Conservation (phyloP, 2,797 vertebrate genomes). For the Platyrinchus mystaceus region DNA sequence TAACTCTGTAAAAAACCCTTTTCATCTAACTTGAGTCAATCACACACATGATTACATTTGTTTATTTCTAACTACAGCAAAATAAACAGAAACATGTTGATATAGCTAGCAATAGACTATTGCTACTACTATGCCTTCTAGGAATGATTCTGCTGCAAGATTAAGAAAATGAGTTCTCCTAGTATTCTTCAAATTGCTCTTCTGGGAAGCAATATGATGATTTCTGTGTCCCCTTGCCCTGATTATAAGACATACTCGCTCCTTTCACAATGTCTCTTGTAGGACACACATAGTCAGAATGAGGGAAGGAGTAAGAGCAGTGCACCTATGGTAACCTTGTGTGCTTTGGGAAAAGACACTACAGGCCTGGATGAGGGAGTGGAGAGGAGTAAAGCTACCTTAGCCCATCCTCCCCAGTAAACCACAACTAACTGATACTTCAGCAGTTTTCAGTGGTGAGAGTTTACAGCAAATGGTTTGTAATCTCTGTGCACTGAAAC, state of each 20-base stretch:
- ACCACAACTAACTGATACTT: not conserved
- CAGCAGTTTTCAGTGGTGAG: not conserved
- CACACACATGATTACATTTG: not conserved
- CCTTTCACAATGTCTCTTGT: not conserved
- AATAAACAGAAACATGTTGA: not conserved
- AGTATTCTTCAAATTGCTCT: not conserved
- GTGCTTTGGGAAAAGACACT: not conserved
- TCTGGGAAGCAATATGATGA: not conserved
- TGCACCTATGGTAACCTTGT: too few species aligned
- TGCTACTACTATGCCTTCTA: not conserved
- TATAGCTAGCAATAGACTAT: not conserved
- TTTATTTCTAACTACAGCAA: not conserved
- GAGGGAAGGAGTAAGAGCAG: not conserved
- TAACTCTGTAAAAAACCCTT: not conserved
- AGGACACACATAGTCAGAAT: fast-evolving
- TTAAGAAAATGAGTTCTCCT: not conserved
- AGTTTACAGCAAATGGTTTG: not conserved
- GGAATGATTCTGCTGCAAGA: not conserved
- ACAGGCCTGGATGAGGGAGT: not conserved
- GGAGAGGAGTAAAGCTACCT: not conserved
- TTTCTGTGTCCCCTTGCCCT: not conserved
- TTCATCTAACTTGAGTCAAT: not conserved
- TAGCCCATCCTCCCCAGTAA: not conserved
- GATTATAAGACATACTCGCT: not conserved
- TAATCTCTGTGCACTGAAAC: not conserved